Evolutionary conservation across 1,140 invertebrate genomes (phyloP), one percentile per base, ranked within the genome.

Genomic region (Hylyphantes graminicola): DNA sequence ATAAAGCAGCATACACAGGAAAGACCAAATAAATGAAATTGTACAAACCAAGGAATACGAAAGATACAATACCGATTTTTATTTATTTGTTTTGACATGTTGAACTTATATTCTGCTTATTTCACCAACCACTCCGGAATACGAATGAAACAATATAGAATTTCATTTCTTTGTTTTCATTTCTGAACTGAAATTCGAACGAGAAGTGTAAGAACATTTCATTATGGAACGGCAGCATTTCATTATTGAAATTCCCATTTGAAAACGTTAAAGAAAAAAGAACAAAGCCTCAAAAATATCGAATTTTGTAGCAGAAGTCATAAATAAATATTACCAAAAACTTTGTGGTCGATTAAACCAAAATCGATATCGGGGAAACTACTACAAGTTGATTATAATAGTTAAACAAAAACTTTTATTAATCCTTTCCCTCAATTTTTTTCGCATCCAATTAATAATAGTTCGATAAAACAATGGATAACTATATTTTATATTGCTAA

Each of bases 11-110:
- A 12, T 65, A 63, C 55, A 21, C 74, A 50, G 35, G 5, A 21
- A 57, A 57, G 64, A 57, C 63, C 55, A 76, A 76, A 76, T 57
- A 76, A 76, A 76, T 76, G 55, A 76, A 76, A 76, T 76, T 76
- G 74, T 61, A 64, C 12, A 21, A n/a, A 51, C n/a, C 15, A 11
- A 7, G 17, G 74, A 50, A 61, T 63, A 61, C 64, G 74, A 63
- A 59, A 48, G 74, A 48, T 70, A 53, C 50, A 51, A 70, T n/a
- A 7, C 35, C 68, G 54, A 53, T 50, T 53, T 21, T n/a, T 70
- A 70, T 53, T 70, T 35, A 35, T 35, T 35, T 35, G 35, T 35
- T 35, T 35, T 2, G 1, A 35, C 35, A 35, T 35, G 35, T 35
- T 35, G 35, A 35, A 35, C 35, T 35, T 35, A 35, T 35, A 35